Conservation (phyloP, 2,113 vertebrate genomes). For the Pterophyllum scalare region DNA sequence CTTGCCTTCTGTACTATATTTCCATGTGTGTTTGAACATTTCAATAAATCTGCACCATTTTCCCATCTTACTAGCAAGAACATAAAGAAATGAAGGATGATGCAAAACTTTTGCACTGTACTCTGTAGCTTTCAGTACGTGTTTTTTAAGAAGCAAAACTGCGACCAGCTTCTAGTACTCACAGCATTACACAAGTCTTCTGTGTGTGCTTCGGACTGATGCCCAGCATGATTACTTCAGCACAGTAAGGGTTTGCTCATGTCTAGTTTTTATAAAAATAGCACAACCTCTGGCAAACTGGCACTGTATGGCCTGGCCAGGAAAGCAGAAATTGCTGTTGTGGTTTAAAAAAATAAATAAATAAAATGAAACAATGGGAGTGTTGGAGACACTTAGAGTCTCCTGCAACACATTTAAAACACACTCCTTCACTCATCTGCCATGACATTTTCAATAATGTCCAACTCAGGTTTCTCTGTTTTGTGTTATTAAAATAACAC, state of each 20-base stretch:
- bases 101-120: too few relatives aligned
- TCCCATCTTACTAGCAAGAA: too few relatives aligned
- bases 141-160: not conserved
- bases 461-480: constrained; percentile 22
- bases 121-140: not conserved
- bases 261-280: constrained; percentile 57
- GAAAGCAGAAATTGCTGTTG: constrained; percentile 13
- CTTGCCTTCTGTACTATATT: not conserved
- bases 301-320: constrained; percentile 2
- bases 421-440: not conserved
- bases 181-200: not conserved
- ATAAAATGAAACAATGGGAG: constrained; percentile 37
- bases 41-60: too few relatives aligned
- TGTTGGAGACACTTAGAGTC: constrained; percentile 13
- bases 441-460: not conserved
- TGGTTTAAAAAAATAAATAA: too few relatives aligned
- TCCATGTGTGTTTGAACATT: not conserved
- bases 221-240: constrained; percentile 37
- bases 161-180: not conserved
- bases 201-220: constrained; percentile 21
- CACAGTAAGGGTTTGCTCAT: constrained; percentile 36
- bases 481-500: constrained; percentile 29
- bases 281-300: constrained; percentile 48
- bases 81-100: too few relatives aligned
- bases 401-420: constrained; percentile 33